Base-by-base conservation (phyloP, 2,888 invertebrate genomes). In the Cistogaster globosa region DNA sequence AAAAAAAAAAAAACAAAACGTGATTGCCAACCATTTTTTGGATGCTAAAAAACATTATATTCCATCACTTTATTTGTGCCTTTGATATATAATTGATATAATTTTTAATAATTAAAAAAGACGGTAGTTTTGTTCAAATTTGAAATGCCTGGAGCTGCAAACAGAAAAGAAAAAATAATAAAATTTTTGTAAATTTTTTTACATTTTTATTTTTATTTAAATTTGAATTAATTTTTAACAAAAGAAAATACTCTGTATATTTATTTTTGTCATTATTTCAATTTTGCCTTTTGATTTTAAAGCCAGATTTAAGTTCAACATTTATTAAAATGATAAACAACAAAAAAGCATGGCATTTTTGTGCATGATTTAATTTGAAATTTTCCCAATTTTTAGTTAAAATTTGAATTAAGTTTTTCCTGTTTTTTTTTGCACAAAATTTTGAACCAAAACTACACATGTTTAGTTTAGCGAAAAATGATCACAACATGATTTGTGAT, bases 261-360 rank as follows among this genome's bases (percentile, higher is more conserved):
- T 45, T 18, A 57, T 51, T 72, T 62, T 62, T 55, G 1, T 65
- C 48, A 51, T 38, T 14, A 38, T 60, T 72, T 26, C 26, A 2
- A 26, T 36, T 36, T 14, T 55, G 57, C n/a, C 55, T 69, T n/a
- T 62, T 76, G n/a, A 51, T 20, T 72, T 72, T 67, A 67, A 51
- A 74, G n/a, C 32, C n/a, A 62, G 16, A 69, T 62, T 58, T 53
- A 32, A 38, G 71, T 58, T 74, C 38, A 74, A 51, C 6, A 48
- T 71, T 42, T 51, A 53, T 57, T 45, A 57, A 69, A 53, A 45
- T 42, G 38, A 58, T 51, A 22, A 62, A 55, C 20, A 32, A 63
- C n/a, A 69, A 58, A 79, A 86, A 86, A 89, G 91, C 91, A 91
- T 91, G 91, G 90, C 91, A 91, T 91, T 91, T 91, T 91, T 91